phyloP scores from a whole-genome alignment of 2,888 invertebrate species.

The Athripsodes cinereus region DNA sequence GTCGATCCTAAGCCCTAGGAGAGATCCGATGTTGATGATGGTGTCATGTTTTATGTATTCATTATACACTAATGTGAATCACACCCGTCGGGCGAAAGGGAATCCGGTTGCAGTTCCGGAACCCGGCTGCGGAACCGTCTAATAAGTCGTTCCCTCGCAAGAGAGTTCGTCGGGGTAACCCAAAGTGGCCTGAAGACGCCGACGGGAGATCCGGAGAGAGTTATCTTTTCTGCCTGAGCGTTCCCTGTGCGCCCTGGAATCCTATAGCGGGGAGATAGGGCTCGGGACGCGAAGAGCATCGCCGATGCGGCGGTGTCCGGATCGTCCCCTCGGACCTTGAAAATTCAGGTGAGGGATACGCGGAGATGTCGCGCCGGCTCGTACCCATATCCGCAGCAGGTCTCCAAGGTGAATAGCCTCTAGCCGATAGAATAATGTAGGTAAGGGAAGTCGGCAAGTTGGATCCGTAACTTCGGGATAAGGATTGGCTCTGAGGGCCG shows the following conservation, averaged over 20 bases:
- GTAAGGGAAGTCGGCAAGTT: slow-evolving; percentile 65
- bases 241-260: slow-evolving; percentile 36
- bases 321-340: slow-evolving; percentile 41
- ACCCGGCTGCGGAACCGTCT: slow-evolving; percentile 50
- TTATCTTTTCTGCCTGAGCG: slow-evolving; percentile 47
- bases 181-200: slow-evolving; percentile 52
- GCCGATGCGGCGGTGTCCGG: slow-evolving; percentile 44
- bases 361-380: slow-evolving; percentile 34
- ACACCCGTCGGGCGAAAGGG: slow-evolving; percentile 49
- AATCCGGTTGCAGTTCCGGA: slow-evolving; percentile 55
- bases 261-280: slow-evolving; percentile 50
- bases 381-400: slow-evolving; percentile 72
- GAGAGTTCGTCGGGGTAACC: slow-evolving; percentile 44
- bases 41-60: no score
- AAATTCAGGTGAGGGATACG: slow-evolving; percentile 35
- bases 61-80: no score
- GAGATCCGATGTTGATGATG: no score
- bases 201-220: slow-evolving; percentile 49
- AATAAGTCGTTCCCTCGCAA: slow-evolving; percentile 41
- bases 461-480: slow-evolving; percentile 61
- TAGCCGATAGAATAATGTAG: slow-evolving; percentile 63
- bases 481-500: slow-evolving; percentile 69
- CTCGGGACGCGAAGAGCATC: slow-evolving; percentile 44
- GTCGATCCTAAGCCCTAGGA: no score
- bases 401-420: slow-evolving; percentile 67